phyloP scores from a whole-genome alignment of 2,113 vertebrate genomes.

The Plecturocebus donacophilus region DNA sequence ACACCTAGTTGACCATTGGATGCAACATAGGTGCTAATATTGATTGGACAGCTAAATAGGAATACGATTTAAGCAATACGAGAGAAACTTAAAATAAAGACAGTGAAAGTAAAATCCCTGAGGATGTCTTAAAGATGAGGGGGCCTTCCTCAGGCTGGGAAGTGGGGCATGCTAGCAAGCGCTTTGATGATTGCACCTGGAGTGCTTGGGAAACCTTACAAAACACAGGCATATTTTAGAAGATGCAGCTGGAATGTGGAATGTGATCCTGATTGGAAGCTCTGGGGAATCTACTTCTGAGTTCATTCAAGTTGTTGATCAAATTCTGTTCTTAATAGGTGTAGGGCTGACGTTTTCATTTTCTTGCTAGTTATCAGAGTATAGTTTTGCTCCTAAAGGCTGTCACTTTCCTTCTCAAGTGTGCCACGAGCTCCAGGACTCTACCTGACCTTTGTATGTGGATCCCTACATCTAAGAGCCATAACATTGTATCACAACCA shows the following conservation, averaged over 20 bases:
- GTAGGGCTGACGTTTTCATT: background rate
- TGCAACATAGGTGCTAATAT: background rate
- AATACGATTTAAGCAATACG: background rate
- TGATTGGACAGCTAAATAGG: background rate
- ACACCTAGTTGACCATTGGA: background rate
- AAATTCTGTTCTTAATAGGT: background rate
- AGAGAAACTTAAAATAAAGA: background rate
- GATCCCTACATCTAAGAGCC: background rate
- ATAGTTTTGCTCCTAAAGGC: background rate
- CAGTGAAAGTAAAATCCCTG: background rate
- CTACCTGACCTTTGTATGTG: rapidly evolving
- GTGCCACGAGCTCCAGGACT: background rate
- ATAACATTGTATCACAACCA: background rate
- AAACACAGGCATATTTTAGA: background rate
- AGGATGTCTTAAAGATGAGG: background rate
- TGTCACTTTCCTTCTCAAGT: background rate
- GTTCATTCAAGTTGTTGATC: background rate
- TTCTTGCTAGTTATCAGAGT: background rate
- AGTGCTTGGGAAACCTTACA: background rate
- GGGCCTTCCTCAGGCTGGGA: background rate
- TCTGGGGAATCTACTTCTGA: background rate
- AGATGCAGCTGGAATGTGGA: background rate
- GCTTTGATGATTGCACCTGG: background rate
- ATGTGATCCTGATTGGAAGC: background rate
- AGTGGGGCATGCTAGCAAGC: background rate